Conservation (phyloP, 2,113 vertebrate species). For the Eurystomus gularis region DNA sequence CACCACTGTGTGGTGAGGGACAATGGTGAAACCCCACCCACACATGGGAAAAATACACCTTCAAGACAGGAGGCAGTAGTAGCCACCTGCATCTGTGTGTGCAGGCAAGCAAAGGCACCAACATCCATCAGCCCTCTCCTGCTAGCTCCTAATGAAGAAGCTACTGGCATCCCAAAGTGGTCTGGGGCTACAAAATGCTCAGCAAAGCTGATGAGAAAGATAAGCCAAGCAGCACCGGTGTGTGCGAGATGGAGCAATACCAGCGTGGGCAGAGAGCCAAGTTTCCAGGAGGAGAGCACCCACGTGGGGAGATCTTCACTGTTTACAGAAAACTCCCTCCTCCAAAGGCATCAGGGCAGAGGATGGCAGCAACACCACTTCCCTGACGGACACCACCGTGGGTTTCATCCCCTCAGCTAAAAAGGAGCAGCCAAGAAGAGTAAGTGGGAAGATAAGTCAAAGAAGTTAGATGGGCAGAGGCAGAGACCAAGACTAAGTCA, state of each 20-base stretch:
- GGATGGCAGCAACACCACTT: background rate
- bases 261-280: background rate
- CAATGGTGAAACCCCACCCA: background rate
- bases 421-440: background rate
- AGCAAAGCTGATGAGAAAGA: background rate
- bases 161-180: background rate
- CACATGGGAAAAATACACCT: background rate
- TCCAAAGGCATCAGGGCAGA: background rate
- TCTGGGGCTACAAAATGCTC: background rate
- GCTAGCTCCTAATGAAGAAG: background rate
- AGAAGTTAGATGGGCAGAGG: background rate
- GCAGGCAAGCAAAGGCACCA: background rate
- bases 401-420: background rate
- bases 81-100: background rate
- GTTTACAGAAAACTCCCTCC: background rate
- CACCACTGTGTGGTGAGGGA: background rate
- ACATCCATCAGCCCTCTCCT: background rate
- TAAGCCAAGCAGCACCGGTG: background rate
- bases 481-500: background rate
- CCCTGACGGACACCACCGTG: background rate
- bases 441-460: background rate
- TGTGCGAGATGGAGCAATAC: background rate
- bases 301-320: background rate
- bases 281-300: background rate
- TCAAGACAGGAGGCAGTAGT: background rate